Evolutionary conservation across 2,888 invertebrate genomes (phyloP).

Genomic region (Pilophorus perplexus): DNA sequence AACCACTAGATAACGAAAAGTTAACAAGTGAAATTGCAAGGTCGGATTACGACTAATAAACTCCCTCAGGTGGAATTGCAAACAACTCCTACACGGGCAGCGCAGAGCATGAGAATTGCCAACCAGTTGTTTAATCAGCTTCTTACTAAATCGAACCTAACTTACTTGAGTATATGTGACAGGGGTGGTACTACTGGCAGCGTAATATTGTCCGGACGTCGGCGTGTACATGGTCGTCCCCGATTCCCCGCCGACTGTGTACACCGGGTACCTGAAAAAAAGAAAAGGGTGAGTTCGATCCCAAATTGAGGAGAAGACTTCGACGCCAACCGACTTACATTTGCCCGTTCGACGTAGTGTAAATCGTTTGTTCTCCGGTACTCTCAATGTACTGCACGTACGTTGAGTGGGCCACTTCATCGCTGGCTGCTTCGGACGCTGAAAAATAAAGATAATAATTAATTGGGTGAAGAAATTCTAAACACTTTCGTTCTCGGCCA

Average conservation of each 20-base stretch:
- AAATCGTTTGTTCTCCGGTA: conserved; percentile 59
- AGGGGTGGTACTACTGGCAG: conserved; percentile 60
- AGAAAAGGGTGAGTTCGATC: neutral
- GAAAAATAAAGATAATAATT: conserved; percentile 48
- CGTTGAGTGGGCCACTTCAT: conserved; percentile 60
- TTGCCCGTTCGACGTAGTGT: conserved; percentile 62
- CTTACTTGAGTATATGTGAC: conserved; percentile 64
- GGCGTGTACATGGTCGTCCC: conserved; percentile 61
- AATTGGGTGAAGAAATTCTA: neutral
- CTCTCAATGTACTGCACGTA: conserved; percentile 66
- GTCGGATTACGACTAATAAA: too few species aligned
- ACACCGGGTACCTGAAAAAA: conserved; percentile 67
- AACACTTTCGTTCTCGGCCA: too few species aligned
- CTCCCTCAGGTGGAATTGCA: too few species aligned
- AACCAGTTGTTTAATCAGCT: too few species aligned
- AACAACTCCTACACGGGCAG: too few species aligned
- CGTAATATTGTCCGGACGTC: conserved; percentile 70
- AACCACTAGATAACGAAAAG: too few species aligned
- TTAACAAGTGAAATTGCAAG: too few species aligned
- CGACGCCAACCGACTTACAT: conserved; percentile 56
- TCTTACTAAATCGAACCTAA: too few species aligned
- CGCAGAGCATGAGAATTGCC: too few species aligned
- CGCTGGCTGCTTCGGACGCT: conserved; percentile 57
- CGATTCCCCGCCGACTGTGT: conserved; percentile 69
- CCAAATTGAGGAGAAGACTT: neutral